Conservation (phyloP, 2,797 vertebrate genomes). For the Pangasius larnaudii region DNA sequence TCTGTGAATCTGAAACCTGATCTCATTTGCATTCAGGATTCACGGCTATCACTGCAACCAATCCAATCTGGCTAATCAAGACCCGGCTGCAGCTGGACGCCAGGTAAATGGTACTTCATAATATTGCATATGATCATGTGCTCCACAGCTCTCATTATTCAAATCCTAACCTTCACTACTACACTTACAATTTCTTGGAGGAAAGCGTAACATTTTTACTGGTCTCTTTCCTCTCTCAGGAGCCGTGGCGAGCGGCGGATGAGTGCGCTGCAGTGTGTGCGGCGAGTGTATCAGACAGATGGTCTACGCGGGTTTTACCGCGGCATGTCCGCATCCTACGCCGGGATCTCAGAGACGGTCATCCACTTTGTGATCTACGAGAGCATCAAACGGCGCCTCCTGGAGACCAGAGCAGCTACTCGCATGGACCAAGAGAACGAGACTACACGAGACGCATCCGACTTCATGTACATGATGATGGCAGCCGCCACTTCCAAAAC, state of each 20-base stretch:
- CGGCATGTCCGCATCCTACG: conserved; percentile 97
- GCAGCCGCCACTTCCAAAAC: conserved; percentile 98
- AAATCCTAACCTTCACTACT: background rate
- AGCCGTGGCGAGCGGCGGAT: conserved; percentile 89
- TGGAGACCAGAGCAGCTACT: conserved; percentile 81
- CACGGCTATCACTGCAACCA: conserved; percentile 90
- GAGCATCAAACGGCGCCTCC: conserved; percentile 90
- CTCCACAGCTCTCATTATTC: background rate
- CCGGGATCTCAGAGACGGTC: conserved; percentile 98
- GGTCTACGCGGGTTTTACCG: conserved; percentile 94
- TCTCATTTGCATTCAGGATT: conserved; percentile 81
- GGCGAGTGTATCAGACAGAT: conserved; percentile 88
- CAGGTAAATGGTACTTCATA: conserved; percentile 74
- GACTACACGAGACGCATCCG: conserved; percentile 84
- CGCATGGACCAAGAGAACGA: conserved; percentile 86
- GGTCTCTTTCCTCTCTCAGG: conserved; percentile 64
- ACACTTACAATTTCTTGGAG: background rate
- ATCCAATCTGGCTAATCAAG: conserved; percentile 98
- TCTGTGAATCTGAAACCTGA: conserved; percentile 59
- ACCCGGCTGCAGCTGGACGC: conserved; percentile 96
- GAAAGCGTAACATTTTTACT: background rate
- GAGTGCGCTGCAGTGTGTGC: conserved; percentile 91
- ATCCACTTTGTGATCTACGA: conserved; percentile 99
- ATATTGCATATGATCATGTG: background rate
- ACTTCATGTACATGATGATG: conserved; percentile 97